phyloP scores from a whole-genome alignment of 2,888 invertebrate genomes.

The Crossocerus cetratus region DNA sequence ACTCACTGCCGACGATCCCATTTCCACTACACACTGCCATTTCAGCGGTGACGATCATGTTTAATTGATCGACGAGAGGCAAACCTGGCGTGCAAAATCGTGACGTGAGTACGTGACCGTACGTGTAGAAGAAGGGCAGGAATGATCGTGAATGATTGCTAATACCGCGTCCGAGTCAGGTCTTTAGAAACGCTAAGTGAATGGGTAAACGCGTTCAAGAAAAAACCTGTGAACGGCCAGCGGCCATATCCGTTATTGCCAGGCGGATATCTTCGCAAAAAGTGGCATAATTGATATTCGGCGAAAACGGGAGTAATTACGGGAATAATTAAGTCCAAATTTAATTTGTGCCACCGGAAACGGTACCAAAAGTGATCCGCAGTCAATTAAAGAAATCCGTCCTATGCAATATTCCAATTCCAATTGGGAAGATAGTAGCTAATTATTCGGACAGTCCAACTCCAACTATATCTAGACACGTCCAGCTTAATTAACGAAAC shows the following conservation, averaged over 20 bases:
- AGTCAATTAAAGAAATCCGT: background rate
- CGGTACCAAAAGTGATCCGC: background rate
- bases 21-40: no score
- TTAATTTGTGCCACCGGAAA: background rate
- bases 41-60: no score
- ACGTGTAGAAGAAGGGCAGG: constrained; percentile 27
- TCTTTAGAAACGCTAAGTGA: constrained; percentile 42
- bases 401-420: background rate
- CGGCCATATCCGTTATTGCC: constrained; percentile 45
- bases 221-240: constrained; percentile 38
- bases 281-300: constrained; percentile 30
- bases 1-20: no score
- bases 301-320: background rate
- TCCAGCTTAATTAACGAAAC: background rate
- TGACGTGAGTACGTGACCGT: background rate
- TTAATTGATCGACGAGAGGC: background rate
- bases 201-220: constrained; percentile 49
- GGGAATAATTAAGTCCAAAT: no score
- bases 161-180: constrained; percentile 40
- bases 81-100: background rate
- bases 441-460: background rate
- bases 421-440: background rate
- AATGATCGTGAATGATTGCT: constrained; percentile 45
- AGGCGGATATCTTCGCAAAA: constrained; percentile 35
- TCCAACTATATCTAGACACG: background rate